These are phyloP conservation scores for Pseudomyrmex cubaensis DNA, from an alignment of 1,140 invertebrate genomes.

Conservation along the genomic window DNA sequence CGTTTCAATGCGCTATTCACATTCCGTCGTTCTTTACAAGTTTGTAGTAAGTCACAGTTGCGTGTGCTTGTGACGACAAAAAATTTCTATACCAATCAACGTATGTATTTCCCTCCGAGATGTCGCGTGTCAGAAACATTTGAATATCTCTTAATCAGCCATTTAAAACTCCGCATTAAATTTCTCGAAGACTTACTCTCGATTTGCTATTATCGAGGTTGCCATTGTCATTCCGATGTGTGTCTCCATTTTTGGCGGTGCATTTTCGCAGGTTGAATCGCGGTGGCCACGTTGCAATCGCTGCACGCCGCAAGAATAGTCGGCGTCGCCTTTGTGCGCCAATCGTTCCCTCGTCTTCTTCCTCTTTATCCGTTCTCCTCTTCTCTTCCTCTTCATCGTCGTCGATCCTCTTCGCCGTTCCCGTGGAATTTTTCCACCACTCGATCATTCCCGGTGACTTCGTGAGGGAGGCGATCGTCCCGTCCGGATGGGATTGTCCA, in stretches of 20 bases:
- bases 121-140: neutral
- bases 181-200: conserved; percentile 15
- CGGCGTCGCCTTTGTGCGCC: conserved; percentile 76
- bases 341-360: conserved; percentile 69
- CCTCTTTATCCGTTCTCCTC: conserved; percentile 48
- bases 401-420: conserved; percentile 36
- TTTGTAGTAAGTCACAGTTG: neutral
- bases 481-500: conserved; percentile 69
- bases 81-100: conserved; percentile 27
- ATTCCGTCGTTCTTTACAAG: conserved; percentile 18
- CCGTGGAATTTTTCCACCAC: conserved; percentile 77
- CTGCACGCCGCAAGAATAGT: conserved; percentile 61
- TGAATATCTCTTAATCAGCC: conserved; percentile 23
- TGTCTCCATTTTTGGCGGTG: conserved; percentile 52
- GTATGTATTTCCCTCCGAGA: neutral
- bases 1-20: conserved; percentile 11
- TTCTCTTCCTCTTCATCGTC: conserved; percentile 33
- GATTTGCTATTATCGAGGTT: conserved; percentile 38
- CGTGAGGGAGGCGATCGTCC: conserved; percentile 77
- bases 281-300: conserved; percentile 55
- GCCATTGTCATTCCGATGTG: conserved; percentile 29
- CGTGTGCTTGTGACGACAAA: conserved; percentile 10
- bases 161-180: conserved; percentile 27
- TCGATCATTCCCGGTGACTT: conserved; percentile 61
- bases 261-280: conserved; percentile 42